A percentile compares a stretch with the other conserved stretches of the same genome.
Conservation (phyloP, 1,140 invertebrate species). For the Argopecten irradians region DNA sequence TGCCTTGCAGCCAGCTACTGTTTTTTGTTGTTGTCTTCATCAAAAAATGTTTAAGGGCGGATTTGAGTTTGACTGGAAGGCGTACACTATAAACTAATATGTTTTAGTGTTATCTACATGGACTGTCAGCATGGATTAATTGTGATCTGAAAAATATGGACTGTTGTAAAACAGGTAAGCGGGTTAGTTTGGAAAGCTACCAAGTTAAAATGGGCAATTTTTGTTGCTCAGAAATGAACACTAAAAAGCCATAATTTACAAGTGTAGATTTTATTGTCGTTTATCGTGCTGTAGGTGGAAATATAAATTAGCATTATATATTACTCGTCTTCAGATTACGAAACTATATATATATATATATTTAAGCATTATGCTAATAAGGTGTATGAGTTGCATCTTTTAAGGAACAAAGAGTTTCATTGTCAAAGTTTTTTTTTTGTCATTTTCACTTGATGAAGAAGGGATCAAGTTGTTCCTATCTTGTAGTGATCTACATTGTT, state of each 20-base stretch:
- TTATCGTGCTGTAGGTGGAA: background rate
- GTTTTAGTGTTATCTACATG: background rate
- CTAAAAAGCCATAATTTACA: no score
- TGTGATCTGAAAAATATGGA: background rate
- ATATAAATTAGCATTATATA: background rate
- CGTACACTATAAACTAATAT: background rate
- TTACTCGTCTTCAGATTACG: background rate
- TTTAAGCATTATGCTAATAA: no score
- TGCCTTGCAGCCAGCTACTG: background rate
- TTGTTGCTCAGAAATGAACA: no score
- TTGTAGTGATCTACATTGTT: background rate
- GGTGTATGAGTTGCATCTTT: background rate
- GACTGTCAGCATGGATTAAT: background rate
- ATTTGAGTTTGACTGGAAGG: slow-evolving; percentile 16
- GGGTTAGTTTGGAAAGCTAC: background rate
- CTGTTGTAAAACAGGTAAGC: background rate
- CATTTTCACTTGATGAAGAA: background rate
- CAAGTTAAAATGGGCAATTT: background rate
- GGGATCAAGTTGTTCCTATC: background rate
- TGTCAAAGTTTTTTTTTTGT: background rate
- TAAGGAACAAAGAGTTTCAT: background rate
- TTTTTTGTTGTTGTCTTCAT: background rate
- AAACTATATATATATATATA: background rate
- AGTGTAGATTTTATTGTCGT: no score
- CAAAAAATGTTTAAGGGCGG: background rate